Base-by-base conservation (phyloP, 2,888 invertebrate genomes). In the Lithophane leautieri region DNA sequence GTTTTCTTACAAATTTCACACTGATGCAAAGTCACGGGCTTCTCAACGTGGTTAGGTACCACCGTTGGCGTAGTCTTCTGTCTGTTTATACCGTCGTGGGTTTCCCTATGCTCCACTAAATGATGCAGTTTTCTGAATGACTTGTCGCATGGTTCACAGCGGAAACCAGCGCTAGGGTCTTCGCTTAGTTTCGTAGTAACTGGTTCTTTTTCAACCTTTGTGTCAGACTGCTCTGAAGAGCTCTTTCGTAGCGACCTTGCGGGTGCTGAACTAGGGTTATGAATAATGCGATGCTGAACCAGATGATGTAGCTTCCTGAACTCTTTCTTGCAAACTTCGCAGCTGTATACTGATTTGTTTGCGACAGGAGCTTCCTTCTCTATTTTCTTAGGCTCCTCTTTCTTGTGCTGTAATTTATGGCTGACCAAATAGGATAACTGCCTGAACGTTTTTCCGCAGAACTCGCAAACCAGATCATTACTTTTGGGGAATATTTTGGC, bases 61-160 rank as follows among this genome's bases (percentile, higher is more conserved):
- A 80, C 82, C 9, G 73, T 8, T 4, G 84, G 80, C 16, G 89
- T 85, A 42, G 85, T 90, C 73, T 93, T 93, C 81, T 94, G 95
- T 70, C 94, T 93, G 76, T 95, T 95, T 50, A 94, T 95, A 42
- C 95, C 94, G 76, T 95, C 96, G 69, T 97, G 97, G 2, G 96
- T 96, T 86, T 96, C 96, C 81, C 96, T 92, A 54, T 97, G 97
- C 83, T 97, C 96, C 12, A 97, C 97, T 28, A 97, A 91, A 87
- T 97, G 97, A 81, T 97, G 97, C 12, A 97, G 86, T 84, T 97
- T 97, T 78, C 97, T 93, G 77, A 97, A 97, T 0, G 97, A 97
- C 83, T 97, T 97, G 73, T 96, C 97, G 66, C 97, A 97, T 16
- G 95, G 95, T 79, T 97, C 97, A 74, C 97, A 97, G 11, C 96